A percentile compares a stretch with the other conserved stretches of the same genome.
These are phyloP conservation scores for Ornithoptera alexandrae DNA, from an alignment of 2,888 invertebrate genomes.

Conservation along the genomic window DNA sequence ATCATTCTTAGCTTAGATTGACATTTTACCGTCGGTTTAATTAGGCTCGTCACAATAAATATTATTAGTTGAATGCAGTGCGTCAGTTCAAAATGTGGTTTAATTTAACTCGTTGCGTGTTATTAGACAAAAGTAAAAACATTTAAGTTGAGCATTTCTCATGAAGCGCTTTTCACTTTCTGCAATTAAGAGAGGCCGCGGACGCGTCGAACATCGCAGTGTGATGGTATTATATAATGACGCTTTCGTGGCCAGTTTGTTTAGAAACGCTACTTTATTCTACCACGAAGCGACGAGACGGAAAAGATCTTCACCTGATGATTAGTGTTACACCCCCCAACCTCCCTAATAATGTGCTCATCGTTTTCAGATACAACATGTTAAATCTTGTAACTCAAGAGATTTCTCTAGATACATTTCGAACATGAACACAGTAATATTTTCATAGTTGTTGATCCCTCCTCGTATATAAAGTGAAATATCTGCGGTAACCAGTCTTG, in stretches of 20 bases:
- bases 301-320: too few relatives aligned
- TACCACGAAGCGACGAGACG: too few relatives aligned
- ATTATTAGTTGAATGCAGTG: neutral
- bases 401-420: too few relatives aligned
- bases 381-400: too few relatives aligned
- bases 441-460: too few relatives aligned
- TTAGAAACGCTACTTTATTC: neutral
- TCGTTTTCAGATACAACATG: too few relatives aligned
- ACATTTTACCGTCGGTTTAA: too few relatives aligned
- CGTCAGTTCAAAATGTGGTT: neutral
- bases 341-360: too few relatives aligned
- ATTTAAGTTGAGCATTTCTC: slow-evolving; percentile 18
- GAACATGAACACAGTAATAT: too few relatives aligned
- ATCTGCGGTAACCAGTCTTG: too few relatives aligned
- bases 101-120: slow-evolving; percentile 22
- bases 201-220: slow-evolving; percentile 14
- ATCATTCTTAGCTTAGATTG: neutral
- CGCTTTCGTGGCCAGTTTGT: slow-evolving; percentile 15
- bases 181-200: slow-evolving; percentile 23
- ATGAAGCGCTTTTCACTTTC: slow-evolving; percentile 28
- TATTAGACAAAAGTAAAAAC: slow-evolving; percentile 25
- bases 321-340: too few relatives aligned
- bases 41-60: neutral
- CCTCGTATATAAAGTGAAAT: too few relatives aligned
- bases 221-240: slow-evolving; percentile 9